A percentile compares a stretch with the other conserved stretches of the same genome.
Evolutionary conservation across 1,140 invertebrate genomes (phyloP).

Genomic region (Bursaphelenchus mucronatus): DNA sequence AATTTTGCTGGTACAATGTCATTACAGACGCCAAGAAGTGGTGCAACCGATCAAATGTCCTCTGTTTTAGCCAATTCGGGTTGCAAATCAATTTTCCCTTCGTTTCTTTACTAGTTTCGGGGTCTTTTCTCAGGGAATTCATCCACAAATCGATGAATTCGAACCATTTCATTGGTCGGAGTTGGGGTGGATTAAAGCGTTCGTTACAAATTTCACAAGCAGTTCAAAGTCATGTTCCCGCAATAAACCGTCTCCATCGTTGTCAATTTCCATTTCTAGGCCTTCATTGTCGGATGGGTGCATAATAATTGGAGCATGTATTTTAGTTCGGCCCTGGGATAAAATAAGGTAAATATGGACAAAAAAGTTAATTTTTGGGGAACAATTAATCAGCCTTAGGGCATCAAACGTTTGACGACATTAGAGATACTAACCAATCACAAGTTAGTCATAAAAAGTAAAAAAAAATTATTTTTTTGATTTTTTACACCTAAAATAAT

Average conservation of each 20-base stretch:
- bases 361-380: too few relatives aligned
- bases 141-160: neutral
- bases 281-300: slow-evolving; percentile 19
- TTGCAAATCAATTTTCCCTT: slow-evolving; percentile 4
- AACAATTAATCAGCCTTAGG: too few relatives aligned
- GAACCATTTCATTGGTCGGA: neutral
- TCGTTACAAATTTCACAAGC: slow-evolving; percentile 9
- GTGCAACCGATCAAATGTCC: neutral
- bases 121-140: neutral
- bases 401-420: too few relatives aligned
- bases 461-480: neutral
- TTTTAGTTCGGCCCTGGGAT: slow-evolving; percentile 15
- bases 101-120: neutral
- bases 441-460: too few relatives aligned
- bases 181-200: slow-evolving; percentile 11
- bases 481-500: neutral
- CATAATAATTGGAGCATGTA: slow-evolving; percentile 18
- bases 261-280: slow-evolving; percentile 14
- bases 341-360: too few relatives aligned
- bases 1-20: too few relatives aligned
- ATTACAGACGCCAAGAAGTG: too few relatives aligned
- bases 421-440: too few relatives aligned
- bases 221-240: slow-evolving; percentile 7
- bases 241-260: slow-evolving; percentile 8
- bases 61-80: slow-evolving; percentile 17